Base-by-base conservation (phyloP, 1,140 invertebrate species). In the Drosophila navojoa region DNA sequence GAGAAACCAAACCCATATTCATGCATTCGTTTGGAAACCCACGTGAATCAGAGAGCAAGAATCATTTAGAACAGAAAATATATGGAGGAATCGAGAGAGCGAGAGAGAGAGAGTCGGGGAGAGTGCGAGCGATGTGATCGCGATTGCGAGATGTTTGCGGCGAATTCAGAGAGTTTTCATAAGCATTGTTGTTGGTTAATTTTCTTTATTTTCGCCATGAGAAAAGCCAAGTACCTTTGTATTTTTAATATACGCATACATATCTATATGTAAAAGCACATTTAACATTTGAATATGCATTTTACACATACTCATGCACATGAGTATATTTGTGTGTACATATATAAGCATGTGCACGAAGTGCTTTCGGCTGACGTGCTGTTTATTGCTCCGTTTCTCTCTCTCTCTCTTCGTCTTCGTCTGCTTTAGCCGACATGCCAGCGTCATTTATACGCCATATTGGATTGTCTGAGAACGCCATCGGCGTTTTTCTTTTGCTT, bases 21-120 rank as follows among this genome's bases (percentile, higher is more conserved):
- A 60, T 50, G 29, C 59, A 67, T 40, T 53, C 49, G 58, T 68
- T 76, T 79, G 84, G 71, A 87, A 87, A 89, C 82, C 82, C 82
- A 87, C 82, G 82, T 87, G 82, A 87, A 87, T 82, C 61, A 77
- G 79, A 87, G 82, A 87, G 82, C 38, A 76, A 74, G 71, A 78
- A 79, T 75, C 71, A 58, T 50, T 61, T 76, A 81, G 79, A 81
- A 81, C 79, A 66, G 44, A 77, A 62, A 38, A 38, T 10, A 38
- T 11, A 38, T 38, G 11, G 35, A 38, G 35, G 35, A 11, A 38
- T 38, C 13, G 38, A 66, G 61, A 61, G 68, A 75, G 66, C 40
- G 71, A 47, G 66, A 60, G 71, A 47, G 60, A 60, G 47, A 35
- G 59, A 42, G 35, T 42, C 6, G 42, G 72, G 15, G 62, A 66